phyloP scores from a whole-genome alignment of 2,888 invertebrate species.

The Dichetophora obliterata region DNA sequence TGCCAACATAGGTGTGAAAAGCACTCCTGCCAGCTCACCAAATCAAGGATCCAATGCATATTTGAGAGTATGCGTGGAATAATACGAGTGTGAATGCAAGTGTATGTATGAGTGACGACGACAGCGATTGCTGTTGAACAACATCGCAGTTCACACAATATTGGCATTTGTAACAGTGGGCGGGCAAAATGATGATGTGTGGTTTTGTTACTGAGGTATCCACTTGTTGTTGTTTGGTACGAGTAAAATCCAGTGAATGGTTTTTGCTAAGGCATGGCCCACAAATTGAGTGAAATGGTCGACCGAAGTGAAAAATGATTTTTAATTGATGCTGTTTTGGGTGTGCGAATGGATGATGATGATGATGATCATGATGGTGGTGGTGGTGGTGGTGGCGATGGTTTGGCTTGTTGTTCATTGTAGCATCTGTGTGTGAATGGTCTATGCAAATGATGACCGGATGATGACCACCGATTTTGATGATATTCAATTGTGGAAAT shows the following conservation, averaged over 20 bases:
- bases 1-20: conserved; percentile 49
- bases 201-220: conserved; percentile 58
- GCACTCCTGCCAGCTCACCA: neutral
- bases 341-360: neutral
- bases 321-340: conserved; percentile 57
- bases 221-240: conserved; percentile 28
- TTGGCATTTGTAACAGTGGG: conserved; percentile 14
- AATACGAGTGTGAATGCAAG: neutral
- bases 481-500: conserved; percentile 30
- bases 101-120: conserved; percentile 13
- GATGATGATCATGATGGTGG: neutral
- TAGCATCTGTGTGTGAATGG: neutral
- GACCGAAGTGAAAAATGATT: conserved; percentile 56
- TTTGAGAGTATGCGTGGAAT: conserved; percentile 1
- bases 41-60: neutral
- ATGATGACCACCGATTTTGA: conserved; percentile 23
- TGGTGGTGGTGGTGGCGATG: neutral
- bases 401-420: conserved; percentile 17
- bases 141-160: conserved; percentile 3
- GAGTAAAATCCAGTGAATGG: neutral
- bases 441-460: conserved; percentile 41
- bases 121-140: conserved; percentile 14
- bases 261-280: conserved; percentile 1
- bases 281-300: conserved; percentile 54
- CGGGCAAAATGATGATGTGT: conserved; percentile 56